Base-by-base conservation (phyloP, 1,140 invertebrate genomes). In the Halyomorpha halys region DNA sequence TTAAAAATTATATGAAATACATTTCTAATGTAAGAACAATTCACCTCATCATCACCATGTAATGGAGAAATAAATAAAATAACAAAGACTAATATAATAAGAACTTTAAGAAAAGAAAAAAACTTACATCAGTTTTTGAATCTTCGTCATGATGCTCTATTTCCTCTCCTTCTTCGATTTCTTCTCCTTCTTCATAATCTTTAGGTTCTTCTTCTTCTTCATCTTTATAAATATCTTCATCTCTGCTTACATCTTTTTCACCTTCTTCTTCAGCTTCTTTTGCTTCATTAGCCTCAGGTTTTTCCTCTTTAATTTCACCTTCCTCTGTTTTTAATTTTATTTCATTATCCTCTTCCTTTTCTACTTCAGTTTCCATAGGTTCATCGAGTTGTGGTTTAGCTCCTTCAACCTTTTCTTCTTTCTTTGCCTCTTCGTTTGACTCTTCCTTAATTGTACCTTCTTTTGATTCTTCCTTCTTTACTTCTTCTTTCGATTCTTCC, bases 281-380 rank as follows among this genome's bases (percentile, higher is more conserved):
- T n/a, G n/a, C n/a, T 68, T 77, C 76, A 68, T 78, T 77, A 14
- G 74, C 61, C 68, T 74, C 66, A 0, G 34, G 1, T 11, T 60
- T 60, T n/a, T n/a, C n/a, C 15, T 39, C 23, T 27, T 27, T 19
- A 60, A 2, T 49, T 6, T 59, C 27, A 27, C 5, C 6, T 25
- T 4, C 27, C 54, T 59, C 54, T 14, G 3, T 27, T 27, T 30
- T n/a, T 34, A 14, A 23, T 62, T 62, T 47, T 21, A 45, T 14
- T 19, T 47, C 44, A 14, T 23, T 47, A 3, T 21, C 21, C 8
- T 25, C 23, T 9, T 2, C 6, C 18, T 23, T 21, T 5, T 21
- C 18, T 23, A 21, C 11, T 25, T 56, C 53, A 9, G 45, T 21
- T 25, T 51, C 44, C 21, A 16, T n/a, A 5, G 39, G 44, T 21